A percentile compares a stretch with the other conserved stretches of the same genome.
Conservation (phyloP, 2,888 invertebrate genomes). For the Pyrrhia umbra region DNA sequence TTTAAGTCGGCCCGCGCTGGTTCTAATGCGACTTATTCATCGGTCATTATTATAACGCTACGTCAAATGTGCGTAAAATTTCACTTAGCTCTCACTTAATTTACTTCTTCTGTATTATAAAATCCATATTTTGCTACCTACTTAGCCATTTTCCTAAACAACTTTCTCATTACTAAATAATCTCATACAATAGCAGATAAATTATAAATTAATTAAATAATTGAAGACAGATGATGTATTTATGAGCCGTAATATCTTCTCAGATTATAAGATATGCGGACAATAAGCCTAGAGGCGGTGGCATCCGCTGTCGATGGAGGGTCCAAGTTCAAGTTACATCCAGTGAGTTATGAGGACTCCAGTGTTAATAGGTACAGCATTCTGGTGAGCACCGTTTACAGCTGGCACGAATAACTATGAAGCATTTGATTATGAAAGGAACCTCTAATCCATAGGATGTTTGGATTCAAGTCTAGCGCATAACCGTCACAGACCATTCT, state of each 20-base stretch:
- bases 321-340: conserved; percentile 35
- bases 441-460: background rate
- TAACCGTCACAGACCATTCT: background rate
- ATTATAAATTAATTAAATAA: conserved; percentile 16
- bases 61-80: too few species aligned
- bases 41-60: too few species aligned
- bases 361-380: conserved; percentile 3
- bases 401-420: background rate
- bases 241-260: conserved; percentile 29
- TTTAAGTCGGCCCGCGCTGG: too few species aligned
- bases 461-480: background rate
- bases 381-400: background rate
- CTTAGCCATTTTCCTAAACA: background rate
- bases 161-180: background rate
- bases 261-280: conserved; percentile 16
- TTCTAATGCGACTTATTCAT: too few species aligned
- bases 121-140: too few species aligned
- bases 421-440: background rate
- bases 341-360: conserved; percentile 29
- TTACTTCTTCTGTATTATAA: too few species aligned
- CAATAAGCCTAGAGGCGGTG: conserved; percentile 30
- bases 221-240: conserved; percentile 27
- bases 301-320: conserved; percentile 8
- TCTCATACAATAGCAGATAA: conserved; percentile 9
- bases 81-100: too few species aligned